Percentiles rank a stretch among this genome's conserved stretches.
phyloP scores from a whole-genome alignment of 2,888 invertebrate genomes.

The Peribatodes rhomboidaria region DNA sequence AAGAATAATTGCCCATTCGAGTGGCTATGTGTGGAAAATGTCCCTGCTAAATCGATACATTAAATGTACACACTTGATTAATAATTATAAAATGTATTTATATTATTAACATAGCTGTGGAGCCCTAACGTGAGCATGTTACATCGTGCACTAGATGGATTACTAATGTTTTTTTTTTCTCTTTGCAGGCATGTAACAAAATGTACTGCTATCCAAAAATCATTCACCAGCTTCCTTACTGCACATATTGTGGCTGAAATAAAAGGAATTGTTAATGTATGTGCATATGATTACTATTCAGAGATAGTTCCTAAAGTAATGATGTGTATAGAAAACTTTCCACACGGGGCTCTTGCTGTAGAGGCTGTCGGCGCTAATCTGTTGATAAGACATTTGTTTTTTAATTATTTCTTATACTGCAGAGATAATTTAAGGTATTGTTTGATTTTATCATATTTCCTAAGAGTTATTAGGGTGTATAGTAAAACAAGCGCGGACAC shows the following conservation, averaged over 20 bases:
- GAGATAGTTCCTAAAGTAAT: constrained; percentile 60
- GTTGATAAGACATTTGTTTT: constrained; percentile 56
- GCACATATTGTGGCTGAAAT: constrained; percentile 52
- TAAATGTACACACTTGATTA: too few species aligned
- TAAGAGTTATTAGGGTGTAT: too few species aligned
- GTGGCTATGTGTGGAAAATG: too few species aligned
- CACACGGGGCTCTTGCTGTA: constrained; percentile 63
- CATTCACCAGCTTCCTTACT: constrained; percentile 60
- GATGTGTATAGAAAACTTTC: constrained; percentile 73
- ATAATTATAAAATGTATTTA: too few species aligned
- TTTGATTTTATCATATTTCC: neutral
- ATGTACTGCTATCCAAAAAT: constrained; percentile 56
- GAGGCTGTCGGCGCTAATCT: constrained; percentile 55
- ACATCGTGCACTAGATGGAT: neutral
- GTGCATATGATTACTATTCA: constrained; percentile 49
- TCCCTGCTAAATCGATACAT: too few species aligned
- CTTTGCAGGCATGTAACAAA: constrained; percentile 68
- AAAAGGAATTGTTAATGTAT: constrained; percentile 27
- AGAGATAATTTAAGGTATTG: constrained; percentile 58
- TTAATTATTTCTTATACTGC: neutral
- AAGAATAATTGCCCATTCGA: too few species aligned
- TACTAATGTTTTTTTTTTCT: neutral
- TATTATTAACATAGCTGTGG: too few species aligned
- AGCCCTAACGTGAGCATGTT: too few species aligned
- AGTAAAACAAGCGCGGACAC: too few species aligned